phyloP scores from a whole-genome alignment of 2,113 vertebrate species.

The Leptobrachium leishanense region DNA sequence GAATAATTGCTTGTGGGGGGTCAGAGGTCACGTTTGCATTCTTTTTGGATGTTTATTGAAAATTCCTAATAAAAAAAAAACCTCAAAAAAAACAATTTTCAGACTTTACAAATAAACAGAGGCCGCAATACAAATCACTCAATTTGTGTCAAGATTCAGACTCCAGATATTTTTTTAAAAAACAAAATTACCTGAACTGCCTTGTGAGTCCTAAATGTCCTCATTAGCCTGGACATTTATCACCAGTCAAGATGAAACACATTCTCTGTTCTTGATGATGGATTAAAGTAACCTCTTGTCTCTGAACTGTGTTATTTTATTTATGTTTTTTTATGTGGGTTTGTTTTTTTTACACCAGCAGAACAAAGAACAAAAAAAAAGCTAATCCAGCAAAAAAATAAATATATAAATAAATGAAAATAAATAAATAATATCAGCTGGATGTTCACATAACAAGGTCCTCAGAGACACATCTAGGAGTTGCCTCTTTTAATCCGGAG shows the following conservation, averaged over 20 bases:
- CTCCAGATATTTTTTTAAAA: constrained; percentile 34
- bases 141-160: constrained; percentile 1
- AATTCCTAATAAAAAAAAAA: neutral
- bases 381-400: constrained; percentile 55
- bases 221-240: constrained; percentile 57
- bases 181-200: constrained; percentile 54
- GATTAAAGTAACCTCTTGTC: constrained; percentile 60
- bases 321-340: constrained; percentile 13
- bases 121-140: neutral
- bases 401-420: too few relatives aligned
- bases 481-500: constrained; percentile 65
- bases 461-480: constrained; percentile 67
- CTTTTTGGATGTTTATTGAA: neutral
- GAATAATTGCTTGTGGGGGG: neutral
- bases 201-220: constrained; percentile 50
- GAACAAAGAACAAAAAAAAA: constrained; percentile 54
- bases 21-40: neutral
- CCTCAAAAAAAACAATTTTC: neutral
- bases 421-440: constrained; percentile 59
- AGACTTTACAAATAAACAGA: constrained; percentile 6
- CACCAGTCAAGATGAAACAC: constrained; percentile 55
- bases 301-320: constrained; percentile 54
- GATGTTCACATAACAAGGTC: constrained; percentile 70
- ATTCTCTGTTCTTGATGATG: constrained; percentile 35
- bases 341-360: neutral